Evolutionary conservation across 2,113 vertebrate species (phyloP).

Genomic region (Corythornis cristatus): DNA sequence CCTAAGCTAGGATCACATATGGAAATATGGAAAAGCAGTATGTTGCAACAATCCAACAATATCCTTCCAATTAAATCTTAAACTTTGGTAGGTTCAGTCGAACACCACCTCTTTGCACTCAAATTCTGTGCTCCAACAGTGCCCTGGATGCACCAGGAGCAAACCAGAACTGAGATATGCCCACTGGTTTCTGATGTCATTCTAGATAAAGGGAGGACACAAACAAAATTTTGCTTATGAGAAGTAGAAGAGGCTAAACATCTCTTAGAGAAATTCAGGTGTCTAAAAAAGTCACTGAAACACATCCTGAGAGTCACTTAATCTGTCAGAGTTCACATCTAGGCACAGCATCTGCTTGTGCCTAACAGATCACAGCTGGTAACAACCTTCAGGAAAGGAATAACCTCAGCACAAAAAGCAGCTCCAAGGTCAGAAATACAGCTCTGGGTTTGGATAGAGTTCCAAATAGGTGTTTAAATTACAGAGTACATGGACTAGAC

Average conservation of each 20-base stretch:
- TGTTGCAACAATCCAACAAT: slow-evolving; percentile 64
- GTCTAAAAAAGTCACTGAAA: background rate
- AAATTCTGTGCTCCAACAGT: background rate
- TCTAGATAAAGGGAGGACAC: rapidly evolving
- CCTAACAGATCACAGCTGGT: rapidly evolving
- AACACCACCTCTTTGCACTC: background rate
- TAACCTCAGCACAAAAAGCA: background rate
- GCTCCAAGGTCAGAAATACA: background rate
- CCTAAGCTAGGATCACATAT: slow-evolving; percentile 71
- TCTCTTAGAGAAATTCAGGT: background rate
- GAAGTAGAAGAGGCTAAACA: background rate
- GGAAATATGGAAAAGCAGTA: slow-evolving; percentile 68
- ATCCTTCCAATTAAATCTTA: slow-evolving; percentile 58
- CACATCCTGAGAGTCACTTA: background rate
- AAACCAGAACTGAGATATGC: background rate
- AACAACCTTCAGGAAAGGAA: background rate
- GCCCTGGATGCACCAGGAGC: background rate
- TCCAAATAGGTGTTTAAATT: slow-evolving; percentile 5
- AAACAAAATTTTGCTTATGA: background rate
- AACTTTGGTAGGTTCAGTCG: background rate
- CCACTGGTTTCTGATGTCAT: background rate
- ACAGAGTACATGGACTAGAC: background rate
- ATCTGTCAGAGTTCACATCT: rapidly evolving
- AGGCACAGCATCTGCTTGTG: background rate
- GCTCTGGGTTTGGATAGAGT: background rate